Percentiles rank a stretch among this genome's conserved stretches.
phyloP scores from a whole-genome alignment of 1,140 invertebrate genomes.

The Zaprionus tsacasi region DNA sequence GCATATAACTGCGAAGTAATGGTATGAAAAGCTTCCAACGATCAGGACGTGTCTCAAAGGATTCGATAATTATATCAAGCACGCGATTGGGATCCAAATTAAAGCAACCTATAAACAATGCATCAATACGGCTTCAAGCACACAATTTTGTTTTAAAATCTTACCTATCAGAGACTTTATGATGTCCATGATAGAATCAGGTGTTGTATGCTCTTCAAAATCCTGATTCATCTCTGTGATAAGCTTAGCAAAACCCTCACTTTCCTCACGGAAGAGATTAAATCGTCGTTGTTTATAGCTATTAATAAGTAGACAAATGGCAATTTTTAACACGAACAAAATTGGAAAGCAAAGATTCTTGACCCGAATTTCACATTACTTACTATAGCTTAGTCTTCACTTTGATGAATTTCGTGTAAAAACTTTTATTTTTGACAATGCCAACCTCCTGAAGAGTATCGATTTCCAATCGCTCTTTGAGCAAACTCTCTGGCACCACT shows the following conservation, averaged over 20 bases:
- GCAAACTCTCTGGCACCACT: conserved; percentile 92
- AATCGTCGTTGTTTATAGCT: conserved; percentile 99
- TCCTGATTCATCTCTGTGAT: conserved; percentile 98
- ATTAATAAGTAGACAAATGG: conserved; percentile 12
- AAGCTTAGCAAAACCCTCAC: conserved; percentile 99
- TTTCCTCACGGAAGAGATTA: conserved; percentile 99
- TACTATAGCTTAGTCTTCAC: conserved; percentile 99
- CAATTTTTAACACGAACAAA: not conserved
- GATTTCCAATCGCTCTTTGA: conserved; percentile 97
- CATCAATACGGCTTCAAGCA: not conserved
- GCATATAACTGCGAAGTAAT: conserved; percentile 93
- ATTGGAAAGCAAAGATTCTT: not conserved
- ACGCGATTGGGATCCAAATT: conserved; percentile 99
- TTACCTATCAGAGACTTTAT: conserved; percentile 97
- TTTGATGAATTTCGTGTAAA: conserved; percentile 98
- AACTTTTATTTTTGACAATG: conserved; percentile 95
- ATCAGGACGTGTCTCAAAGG: conserved; percentile 95
- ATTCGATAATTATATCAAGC: conserved; percentile 97
- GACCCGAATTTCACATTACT: conserved; percentile 86
- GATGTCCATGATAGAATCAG: conserved; percentile 90
- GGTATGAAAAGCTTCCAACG: conserved; percentile 92
- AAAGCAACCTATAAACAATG: conserved; percentile 92
- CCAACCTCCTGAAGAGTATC: conserved; percentile 96
- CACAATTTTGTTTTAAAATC: not conserved
- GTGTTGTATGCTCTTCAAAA: conserved; percentile 87